Evolutionary conservation across 2,113 vertebrate genomes (phyloP), one percentile per base, ranked within the genome.

Genomic region (Bufo bufo): DNA sequence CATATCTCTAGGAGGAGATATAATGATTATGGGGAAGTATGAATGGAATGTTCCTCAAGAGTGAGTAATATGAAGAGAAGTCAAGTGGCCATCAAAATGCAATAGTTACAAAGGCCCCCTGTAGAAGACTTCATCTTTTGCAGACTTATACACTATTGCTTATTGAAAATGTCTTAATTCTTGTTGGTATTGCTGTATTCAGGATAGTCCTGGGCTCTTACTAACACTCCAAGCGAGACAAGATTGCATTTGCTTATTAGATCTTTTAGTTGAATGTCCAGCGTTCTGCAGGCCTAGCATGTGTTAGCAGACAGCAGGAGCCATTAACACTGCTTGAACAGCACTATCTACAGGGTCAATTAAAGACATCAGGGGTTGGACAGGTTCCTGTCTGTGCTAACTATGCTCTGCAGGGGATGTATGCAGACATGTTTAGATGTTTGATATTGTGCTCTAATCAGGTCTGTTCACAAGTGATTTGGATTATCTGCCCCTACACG

Each of bases 271-370:
- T 93, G 89, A 91, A 92, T 91, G 92, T 89, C 91, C 92, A 91
- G 78, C 90, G 90, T 79, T 90, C 91, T 92, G 80, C 87, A 58
- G 81, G 16, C 89, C 90, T 92, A 92, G 93, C 91, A 90, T 93
- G 92, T 95, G 94, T 91, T 93, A 93, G 90, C 89, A 91, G 65
- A 94, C 92, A 91, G 92, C 93, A 92, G 91, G 91, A 91, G 77
- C 91, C 89, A 94, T 96, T 93, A 94, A 91, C 92, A 92, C 90
- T 89, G 93, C 93, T 94, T 92, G 92, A 94, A 90, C 90, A 91
- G 90, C 90, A 91, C 92, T 92, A 92, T 0, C 91, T 87, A 85
- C 92, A 92, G 94, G 94, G 93, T 92, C 92, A 93, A 92, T 94
- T 94, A 93, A 93, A 93, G 93, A 93, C 92, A 47, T 93, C 92